Evolutionary conservation across 2,113 vertebrate genomes (phyloP).

Genomic region (Podiceps cristatus): DNA sequence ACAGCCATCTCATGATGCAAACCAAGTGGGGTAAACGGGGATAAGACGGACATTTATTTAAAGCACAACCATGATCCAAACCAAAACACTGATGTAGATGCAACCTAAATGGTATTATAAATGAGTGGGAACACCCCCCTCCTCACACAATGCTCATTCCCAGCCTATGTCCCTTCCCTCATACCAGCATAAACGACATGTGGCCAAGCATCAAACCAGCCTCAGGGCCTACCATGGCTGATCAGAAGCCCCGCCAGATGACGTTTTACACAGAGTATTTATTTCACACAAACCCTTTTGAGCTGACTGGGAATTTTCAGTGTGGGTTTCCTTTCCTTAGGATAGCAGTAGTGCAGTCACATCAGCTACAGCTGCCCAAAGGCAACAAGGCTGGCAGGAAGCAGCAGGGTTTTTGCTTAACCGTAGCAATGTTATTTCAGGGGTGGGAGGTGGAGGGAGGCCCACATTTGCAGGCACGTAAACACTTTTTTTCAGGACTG

Average conservation of each 20-base stretch:
- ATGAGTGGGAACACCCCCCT: not conserved
- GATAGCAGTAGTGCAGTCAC: not conserved
- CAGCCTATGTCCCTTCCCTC: not conserved
- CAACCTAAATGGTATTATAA: not conserved
- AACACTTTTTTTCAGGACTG: not conserved
- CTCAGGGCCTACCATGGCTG: accelerated
- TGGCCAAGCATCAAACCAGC: not conserved
- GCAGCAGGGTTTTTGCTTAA: not conserved
- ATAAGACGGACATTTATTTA: not conserved
- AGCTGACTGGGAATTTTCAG: not conserved
- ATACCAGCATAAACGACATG: not conserved
- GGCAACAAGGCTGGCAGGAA: not conserved
- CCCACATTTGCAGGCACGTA: accelerated
- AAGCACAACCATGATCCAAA: not conserved
- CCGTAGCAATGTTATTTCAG: not conserved
- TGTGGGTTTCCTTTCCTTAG: not conserved
- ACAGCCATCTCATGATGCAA: not conserved
- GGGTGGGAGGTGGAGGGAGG: not conserved
- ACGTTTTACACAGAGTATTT: not conserved
- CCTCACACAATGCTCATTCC: not conserved
- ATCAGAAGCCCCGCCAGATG: not conserved
- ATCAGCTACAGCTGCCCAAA: not conserved
- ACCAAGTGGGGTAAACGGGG: accelerated
- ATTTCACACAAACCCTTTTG: not conserved
- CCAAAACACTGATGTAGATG: not conserved